Evolutionary conservation across 2,797 vertebrate species (phyloP).

Genomic region (Arnoldichthys spilopterus): DNA sequence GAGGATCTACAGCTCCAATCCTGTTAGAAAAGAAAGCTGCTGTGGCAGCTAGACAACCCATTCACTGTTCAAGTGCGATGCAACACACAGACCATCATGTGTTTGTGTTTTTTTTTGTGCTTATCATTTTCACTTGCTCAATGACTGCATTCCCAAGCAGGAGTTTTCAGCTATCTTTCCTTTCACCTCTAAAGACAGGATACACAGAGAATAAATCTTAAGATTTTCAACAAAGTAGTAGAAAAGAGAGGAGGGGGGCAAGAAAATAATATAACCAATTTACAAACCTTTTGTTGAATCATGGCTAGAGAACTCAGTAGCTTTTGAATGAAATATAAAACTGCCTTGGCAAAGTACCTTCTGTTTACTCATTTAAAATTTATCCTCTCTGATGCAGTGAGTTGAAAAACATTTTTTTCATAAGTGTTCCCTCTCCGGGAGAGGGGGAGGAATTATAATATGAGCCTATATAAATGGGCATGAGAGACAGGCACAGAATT

Average conservation of each 20-base stretch:
- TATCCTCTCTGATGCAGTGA: conserved; percentile 54
- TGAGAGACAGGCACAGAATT: background rate
- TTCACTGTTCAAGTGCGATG: conserved; percentile 12
- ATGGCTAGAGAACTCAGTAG: conserved; percentile 48
- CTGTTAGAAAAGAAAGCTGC: conserved; percentile 34
- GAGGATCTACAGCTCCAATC: conserved; percentile 36
- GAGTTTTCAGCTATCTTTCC: background rate
- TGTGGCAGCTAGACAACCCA: conserved; percentile 12
- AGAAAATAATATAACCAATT: conserved; percentile 25
- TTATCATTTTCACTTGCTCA: conserved; percentile 8
- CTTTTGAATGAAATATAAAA: conserved; percentile 61
- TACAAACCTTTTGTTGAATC: conserved; percentile 54
- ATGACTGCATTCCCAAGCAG: background rate
- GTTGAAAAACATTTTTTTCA: conserved; percentile 60
- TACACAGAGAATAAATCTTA: background rate
- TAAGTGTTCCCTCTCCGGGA: conserved; percentile 58
- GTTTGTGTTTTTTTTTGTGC: background rate
- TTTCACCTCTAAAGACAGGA: background rate
- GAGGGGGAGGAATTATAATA: conserved; percentile 55
- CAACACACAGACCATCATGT: background rate
- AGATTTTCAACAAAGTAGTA: background rate
- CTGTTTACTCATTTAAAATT: conserved; percentile 68
- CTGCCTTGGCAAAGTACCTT: conserved; percentile 59
- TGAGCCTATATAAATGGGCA: conserved; percentile 50
- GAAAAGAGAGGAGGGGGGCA: no score